Evolutionary conservation across 2,888 invertebrate species (phyloP).

Genomic region (Pristionchus exspectatus): DNA sequence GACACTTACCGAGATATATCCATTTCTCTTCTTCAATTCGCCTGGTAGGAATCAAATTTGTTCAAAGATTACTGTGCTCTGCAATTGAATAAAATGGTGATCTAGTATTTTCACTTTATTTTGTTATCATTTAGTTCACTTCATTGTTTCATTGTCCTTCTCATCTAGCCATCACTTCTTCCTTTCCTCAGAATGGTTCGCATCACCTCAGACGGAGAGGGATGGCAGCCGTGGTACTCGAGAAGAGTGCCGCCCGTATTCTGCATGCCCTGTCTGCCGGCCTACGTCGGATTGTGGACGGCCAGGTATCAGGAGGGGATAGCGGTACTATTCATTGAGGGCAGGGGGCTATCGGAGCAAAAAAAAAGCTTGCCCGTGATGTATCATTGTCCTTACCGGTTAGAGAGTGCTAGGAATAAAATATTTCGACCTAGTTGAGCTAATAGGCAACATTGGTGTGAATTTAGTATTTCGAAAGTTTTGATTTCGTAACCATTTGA

Average conservation of each 20-base stretch:
- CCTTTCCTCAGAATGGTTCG: constrained; percentile 78
- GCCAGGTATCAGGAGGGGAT: constrained; percentile 67
- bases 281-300: constrained; percentile 76
- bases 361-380: too few relatives aligned
- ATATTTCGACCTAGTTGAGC: too few relatives aligned
- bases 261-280: constrained; percentile 77
- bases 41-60: background rate
- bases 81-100: background rate
- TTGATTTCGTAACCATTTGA: too few relatives aligned
- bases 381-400: too few relatives aligned
- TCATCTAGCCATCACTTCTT: background rate
- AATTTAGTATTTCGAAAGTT: too few relatives aligned
- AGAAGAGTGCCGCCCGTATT: constrained; percentile 75
- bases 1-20: background rate
- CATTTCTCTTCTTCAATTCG: background rate
- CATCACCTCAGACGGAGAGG: constrained; percentile 65
- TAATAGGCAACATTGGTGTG: too few relatives aligned
- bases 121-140: background rate
- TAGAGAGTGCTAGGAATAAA: too few relatives aligned
- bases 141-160: background rate
- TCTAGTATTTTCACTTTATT: background rate
- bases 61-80: background rate
- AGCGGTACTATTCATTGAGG: too few relatives aligned
- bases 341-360: too few relatives aligned
- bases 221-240: constrained; percentile 77